These are phyloP conservation scores for Sylvicola fuscatus DNA, from an alignment of 2,888 invertebrate genomes.

Conservation along the genomic window DNA sequence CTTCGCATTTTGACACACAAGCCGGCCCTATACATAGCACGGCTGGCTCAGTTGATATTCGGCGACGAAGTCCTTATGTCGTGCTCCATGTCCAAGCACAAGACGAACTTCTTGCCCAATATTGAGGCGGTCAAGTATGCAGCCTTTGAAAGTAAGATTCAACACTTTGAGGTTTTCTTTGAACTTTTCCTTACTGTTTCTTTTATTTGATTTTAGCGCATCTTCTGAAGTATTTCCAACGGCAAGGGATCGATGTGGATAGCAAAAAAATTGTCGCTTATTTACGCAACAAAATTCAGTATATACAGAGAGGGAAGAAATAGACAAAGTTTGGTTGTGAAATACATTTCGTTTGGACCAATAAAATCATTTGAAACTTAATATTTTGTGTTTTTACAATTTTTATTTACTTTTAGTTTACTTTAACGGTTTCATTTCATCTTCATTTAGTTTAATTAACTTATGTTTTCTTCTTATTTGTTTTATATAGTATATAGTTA, in stretches of 20 bases:
- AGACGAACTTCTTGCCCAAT: constrained; percentile 8
- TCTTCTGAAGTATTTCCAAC: constrained; percentile 20
- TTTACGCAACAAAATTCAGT: neutral
- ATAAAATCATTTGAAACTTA: too few species aligned
- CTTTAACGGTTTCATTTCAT: too few species aligned
- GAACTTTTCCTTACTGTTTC: neutral
- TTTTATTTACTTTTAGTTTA: too few species aligned
- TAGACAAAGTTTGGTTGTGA: too few species aligned
- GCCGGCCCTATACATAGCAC: constrained; percentile 20
- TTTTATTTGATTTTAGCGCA: constrained; percentile 16
- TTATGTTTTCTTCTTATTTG: too few species aligned
- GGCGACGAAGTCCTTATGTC: constrained; percentile 10
- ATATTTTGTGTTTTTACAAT: too few species aligned
- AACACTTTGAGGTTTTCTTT: neutral
- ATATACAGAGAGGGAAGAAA: neutral
- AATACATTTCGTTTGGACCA: too few species aligned
- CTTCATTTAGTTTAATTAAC: too few species aligned
- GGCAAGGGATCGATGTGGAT: constrained; percentile 11
- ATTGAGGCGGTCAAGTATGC: constrained; percentile 15
- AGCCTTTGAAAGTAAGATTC: constrained; percentile 20
- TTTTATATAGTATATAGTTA: too few species aligned
- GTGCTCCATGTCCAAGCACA: constrained; percentile 7
- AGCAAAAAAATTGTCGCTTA: too few species aligned
- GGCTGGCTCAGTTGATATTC: constrained; percentile 20
- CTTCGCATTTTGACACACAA: constrained; percentile 18